Percentiles rank a stretch among this genome's conserved stretches.
Evolutionary conservation across 2,797 vertebrate species (phyloP).

Genomic region (Bradypodion ventrale): DNA sequence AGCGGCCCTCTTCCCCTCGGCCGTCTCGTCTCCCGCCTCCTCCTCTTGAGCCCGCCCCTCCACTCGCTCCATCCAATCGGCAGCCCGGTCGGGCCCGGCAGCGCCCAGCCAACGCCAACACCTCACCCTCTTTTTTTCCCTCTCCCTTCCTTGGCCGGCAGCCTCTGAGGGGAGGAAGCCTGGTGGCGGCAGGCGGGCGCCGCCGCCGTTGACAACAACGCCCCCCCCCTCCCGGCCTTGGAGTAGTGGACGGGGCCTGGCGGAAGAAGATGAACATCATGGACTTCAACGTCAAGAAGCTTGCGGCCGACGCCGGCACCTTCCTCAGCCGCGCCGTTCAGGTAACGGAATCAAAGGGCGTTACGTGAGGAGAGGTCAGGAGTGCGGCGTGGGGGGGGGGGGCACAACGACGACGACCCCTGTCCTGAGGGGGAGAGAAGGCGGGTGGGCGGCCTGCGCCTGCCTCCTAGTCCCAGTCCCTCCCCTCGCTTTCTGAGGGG

Average conservation of each 20-base stretch:
- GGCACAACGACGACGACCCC: neutral
- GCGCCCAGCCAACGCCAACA: constrained; percentile 30
- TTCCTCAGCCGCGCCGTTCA: constrained; percentile 84
- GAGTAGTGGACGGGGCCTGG: neutral
- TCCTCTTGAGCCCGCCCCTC: neutral
- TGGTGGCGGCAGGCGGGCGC: constrained; percentile 37
- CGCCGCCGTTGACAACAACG: constrained; percentile 26
- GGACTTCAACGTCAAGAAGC: constrained; percentile 92
- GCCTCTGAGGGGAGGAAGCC: constrained; percentile 45
- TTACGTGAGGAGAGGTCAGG: neutral
- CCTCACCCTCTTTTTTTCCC: constrained; percentile 9
- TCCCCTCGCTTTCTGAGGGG: no score
- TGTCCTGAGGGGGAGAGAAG: neutral
- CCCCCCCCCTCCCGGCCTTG: neutral
- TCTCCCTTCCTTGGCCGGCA: constrained; percentile 3
- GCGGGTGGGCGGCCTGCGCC: neutral
- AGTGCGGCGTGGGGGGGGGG: neutral
- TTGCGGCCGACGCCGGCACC: constrained; percentile 90
- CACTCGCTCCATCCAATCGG: constrained; percentile 27
- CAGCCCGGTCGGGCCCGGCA: neutral
- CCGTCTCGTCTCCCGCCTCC: neutral
- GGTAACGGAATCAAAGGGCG: constrained; percentile 42
- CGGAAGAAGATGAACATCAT: constrained; percentile 75
- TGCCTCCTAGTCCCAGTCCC: no score
- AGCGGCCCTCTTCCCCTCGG: neutral